phyloP scores from a whole-genome alignment of 2,888 invertebrate species.

The Heterodera filipjevi region DNA sequence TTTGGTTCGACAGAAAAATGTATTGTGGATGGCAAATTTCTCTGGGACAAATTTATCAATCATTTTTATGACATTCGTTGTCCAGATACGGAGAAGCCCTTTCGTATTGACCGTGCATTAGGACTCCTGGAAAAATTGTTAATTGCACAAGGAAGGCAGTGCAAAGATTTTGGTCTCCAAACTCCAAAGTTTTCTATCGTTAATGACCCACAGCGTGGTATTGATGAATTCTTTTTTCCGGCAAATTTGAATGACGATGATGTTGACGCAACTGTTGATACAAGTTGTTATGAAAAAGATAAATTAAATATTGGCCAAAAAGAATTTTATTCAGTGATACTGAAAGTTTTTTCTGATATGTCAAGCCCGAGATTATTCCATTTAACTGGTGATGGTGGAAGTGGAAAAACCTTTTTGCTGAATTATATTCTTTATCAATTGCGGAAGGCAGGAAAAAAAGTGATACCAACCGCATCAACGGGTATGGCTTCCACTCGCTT shows the following conservation, averaged over 20 bases:
- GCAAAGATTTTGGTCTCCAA: slow-evolving; percentile 17
- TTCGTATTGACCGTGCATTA: neutral
- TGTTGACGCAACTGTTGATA: neutral
- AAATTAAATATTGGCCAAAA: neutral
- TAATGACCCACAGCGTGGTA: neutral
- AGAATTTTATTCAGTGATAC: neutral
- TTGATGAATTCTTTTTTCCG: slow-evolving; percentile 22
- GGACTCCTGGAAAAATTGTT: neutral
- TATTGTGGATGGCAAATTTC: neutral
- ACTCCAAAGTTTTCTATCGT: neutral
- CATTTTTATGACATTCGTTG: slow-evolving; percentile 12
- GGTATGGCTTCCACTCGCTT: slow-evolving; percentile 68
- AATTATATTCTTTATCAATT: slow-evolving; percentile 20
- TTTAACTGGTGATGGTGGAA: slow-evolving; percentile 31
- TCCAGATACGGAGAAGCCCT: neutral
- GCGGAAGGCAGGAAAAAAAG: neutral
- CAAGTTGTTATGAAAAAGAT: neutral
- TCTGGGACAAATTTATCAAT: neutral
- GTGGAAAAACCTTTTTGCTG: slow-evolving; percentile 32
- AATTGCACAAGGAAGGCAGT: neutral
- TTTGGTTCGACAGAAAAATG: slow-evolving; percentile 15
- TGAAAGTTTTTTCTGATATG: neutral
- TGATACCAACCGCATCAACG: slow-evolving; percentile 66
- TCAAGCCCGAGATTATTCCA: slow-evolving; percentile 25
- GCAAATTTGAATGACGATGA: slow-evolving; percentile 17